phyloP scores from a whole-genome alignment of 2,797 vertebrate species.

The Fundulus diaphanus region DNA sequence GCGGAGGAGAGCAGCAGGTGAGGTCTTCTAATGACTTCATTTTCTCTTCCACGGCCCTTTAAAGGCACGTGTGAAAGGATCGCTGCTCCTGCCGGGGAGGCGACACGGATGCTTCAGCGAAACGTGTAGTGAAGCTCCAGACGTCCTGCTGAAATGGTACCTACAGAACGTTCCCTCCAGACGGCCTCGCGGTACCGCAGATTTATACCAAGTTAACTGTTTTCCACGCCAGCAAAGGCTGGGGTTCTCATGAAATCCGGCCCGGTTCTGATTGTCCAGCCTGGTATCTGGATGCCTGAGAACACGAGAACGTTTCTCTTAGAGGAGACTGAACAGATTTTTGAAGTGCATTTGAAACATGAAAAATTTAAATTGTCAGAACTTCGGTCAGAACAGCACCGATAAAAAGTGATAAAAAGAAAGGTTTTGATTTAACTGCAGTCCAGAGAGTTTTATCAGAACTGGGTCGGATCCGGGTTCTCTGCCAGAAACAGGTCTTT shows the following conservation, averaged over 20 bases:
- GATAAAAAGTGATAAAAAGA: no score
- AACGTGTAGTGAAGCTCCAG: background rate
- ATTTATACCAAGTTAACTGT: no score
- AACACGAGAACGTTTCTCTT: no score
- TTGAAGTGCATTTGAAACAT: no score
- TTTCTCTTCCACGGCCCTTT: slow-evolving; percentile 66
- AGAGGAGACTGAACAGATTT: no score
- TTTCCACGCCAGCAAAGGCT: no score
- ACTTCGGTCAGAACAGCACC: background rate
- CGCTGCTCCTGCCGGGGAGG: slow-evolving; percentile 46
- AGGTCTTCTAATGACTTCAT: slow-evolving; percentile 73
- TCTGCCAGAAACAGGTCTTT: background rate
- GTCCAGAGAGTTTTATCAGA: background rate
- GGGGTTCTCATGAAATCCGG: no score
- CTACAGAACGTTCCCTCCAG: background rate
- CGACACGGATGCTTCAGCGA: slow-evolving; percentile 32
- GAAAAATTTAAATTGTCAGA: background rate
- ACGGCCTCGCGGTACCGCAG: no score
- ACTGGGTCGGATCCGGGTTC: background rate
- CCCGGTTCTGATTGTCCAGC: no score
- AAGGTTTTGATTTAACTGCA: background rate
- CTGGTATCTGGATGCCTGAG: no score
- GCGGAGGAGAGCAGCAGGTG: slow-evolving; percentile 28
- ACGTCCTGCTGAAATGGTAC: background rate
- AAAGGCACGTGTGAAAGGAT: slow-evolving; percentile 37